Evolutionary conservation across 2,888 invertebrate species (phyloP).

Genomic region (Vandiemenella viatica): DNA sequence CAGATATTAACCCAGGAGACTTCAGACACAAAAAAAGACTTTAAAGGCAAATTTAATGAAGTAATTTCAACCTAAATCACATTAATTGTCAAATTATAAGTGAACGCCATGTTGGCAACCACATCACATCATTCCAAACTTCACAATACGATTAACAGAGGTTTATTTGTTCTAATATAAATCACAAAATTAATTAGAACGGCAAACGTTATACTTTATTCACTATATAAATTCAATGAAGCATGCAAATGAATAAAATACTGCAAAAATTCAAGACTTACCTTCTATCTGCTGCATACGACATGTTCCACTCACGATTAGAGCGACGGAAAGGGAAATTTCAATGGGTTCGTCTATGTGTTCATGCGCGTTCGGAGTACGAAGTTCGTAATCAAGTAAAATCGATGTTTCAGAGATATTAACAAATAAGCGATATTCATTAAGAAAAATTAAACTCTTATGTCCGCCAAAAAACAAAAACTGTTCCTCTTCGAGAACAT

Average conservation of each 20-base stretch:
- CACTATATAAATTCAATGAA: background rate
- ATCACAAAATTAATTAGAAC: background rate
- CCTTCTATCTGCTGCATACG: slow-evolving; percentile 66
- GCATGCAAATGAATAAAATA: background rate
- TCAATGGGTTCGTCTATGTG: slow-evolving; percentile 4
- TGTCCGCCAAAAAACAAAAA: too few species aligned
- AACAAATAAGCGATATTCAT: too few species aligned
- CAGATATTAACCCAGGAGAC: background rate
- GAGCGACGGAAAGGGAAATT: slow-evolving; percentile 51
- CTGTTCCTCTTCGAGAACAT: too few species aligned
- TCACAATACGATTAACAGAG: slow-evolving; percentile 11
- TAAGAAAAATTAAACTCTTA: too few species aligned
- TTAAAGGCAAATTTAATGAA: background rate
- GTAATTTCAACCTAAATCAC: background rate
- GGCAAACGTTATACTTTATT: background rate
- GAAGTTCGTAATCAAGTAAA: too few species aligned
- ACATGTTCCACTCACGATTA: slow-evolving; percentile 67
- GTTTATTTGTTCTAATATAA: slow-evolving; percentile 1
- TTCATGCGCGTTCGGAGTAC: slow-evolving; percentile 8
- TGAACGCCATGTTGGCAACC: slow-evolving; percentile 42
- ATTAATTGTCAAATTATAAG: slow-evolving; percentile 9
- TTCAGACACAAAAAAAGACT: background rate
- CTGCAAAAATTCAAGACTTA: slow-evolving; percentile 34
- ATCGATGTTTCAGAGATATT: too few species aligned
- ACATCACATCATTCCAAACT: slow-evolving; percentile 21